phyloP scores from a whole-genome alignment of 2,113 vertebrate species.

The Sinocyclocheilus maitianheensis region DNA sequence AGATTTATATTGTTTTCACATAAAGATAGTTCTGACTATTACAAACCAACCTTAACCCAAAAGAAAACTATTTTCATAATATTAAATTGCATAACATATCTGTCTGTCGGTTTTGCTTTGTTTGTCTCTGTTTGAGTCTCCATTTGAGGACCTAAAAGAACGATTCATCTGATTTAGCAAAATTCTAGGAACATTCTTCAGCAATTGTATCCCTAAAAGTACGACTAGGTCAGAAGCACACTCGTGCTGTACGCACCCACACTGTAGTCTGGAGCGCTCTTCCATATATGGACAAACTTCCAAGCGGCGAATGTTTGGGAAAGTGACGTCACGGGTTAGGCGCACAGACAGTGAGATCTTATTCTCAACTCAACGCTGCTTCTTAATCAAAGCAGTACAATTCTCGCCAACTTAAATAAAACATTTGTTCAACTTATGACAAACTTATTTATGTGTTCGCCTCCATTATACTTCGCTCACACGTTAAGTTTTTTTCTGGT shows the following conservation, averaged over 20 bases:
- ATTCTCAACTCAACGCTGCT: neutral
- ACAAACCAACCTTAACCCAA: neutral
- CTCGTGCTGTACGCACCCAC: constrained; percentile 10
- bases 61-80: neutral
- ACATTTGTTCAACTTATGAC: neutral
- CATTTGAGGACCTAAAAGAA: neutral
- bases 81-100: neutral
- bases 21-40: neutral
- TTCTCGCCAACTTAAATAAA: neutral
- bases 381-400: neutral
- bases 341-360: constrained; percentile 50
- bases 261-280: constrained; percentile 58
- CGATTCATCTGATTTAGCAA: neutral
- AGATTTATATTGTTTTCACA: neutral
- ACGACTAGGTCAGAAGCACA: constrained; percentile 10
- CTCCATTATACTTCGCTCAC: neutral
- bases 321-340: constrained; percentile 75
- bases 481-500: neutral
- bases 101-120: neutral
- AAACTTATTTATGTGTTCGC: neutral
- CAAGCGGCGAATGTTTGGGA: constrained; percentile 71
- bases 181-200: neutral
- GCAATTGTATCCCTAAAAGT: constrained; percentile 15
- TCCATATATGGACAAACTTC: constrained; percentile 77
- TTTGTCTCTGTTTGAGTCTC: neutral